Percentiles rank a stretch among this genome's conserved stretches.
Evolutionary conservation across 2,113 vertebrate genomes (phyloP).

Genomic region (Myotis lucifugus): DNA sequence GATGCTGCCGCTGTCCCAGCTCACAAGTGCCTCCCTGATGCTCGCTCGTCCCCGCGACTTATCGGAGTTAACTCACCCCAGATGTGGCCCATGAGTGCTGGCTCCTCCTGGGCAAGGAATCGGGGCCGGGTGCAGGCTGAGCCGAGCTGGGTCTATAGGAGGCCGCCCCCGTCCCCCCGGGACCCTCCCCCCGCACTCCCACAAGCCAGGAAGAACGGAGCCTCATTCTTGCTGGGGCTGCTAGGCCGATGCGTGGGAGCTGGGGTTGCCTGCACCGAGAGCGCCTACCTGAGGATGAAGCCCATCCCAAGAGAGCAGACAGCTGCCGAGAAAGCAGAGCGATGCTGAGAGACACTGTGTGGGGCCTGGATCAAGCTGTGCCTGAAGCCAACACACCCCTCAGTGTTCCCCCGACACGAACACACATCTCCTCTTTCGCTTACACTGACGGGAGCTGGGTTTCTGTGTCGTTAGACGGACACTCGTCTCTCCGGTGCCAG

Average conservation of each 20-base stretch:
- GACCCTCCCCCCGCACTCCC: too few species aligned
- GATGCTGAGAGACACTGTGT: not conserved
- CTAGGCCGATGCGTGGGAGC: not conserved
- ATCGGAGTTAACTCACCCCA: too few species aligned
- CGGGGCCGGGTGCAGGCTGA: not conserved
- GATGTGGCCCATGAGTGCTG: not conserved
- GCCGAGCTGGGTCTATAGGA: not conserved
- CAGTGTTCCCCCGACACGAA: not conserved
- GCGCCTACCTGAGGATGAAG: not conserved
- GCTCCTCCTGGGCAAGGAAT: not conserved
- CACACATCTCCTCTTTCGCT: not conserved
- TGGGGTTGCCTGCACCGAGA: not conserved
- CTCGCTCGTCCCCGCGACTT: not conserved
- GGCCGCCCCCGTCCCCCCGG: not conserved
- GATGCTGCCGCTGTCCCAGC: accelerated
- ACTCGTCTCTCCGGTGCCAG: not conserved
- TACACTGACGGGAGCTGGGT: not conserved
- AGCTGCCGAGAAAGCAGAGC: not conserved
- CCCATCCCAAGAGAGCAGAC: too few species aligned
- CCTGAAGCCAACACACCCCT: not conserved
- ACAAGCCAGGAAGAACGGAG: not conserved
- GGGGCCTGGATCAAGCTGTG: not conserved
- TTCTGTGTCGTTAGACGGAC: not conserved
- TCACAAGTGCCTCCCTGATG: not conserved
- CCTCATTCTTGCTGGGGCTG: not conserved